Evolutionary conservation across 2,113 vertebrate species (phyloP), one percentile per base, ranked within the genome.

Genomic region (Gallinago paraguaiae): DNA sequence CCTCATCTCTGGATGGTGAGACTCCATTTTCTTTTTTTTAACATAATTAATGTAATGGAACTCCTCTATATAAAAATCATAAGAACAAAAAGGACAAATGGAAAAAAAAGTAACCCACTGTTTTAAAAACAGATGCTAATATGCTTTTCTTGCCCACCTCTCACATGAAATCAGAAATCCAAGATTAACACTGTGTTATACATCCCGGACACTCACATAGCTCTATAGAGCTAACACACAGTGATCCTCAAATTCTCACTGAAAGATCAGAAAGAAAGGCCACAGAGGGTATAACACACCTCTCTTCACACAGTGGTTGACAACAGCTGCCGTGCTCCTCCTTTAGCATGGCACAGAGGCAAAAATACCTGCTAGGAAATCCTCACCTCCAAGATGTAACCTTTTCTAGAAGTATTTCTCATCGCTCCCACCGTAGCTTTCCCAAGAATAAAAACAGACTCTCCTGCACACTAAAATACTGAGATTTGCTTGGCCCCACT

Each of bases 401-500:
- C 15, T 63, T 82, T 80, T 67, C 71, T 74, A 27, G 25, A 79
- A 88, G 6, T 0, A 3, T 27, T 92, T 67, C 24, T 45, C 31
- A 67, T 30, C 4, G 0, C 18, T 57, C 35, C 65, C 35, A 79
- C 5, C 0, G 0, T 1, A 84, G 39, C 19, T 59, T 85, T 82
- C 45, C 39, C 43, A 76, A 75, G 23, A 11, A 39, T 3, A 51
- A 2, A 24, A 22, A 75, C 2, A 75, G 27, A 79, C 9, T 31
- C 17, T 54, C n/a, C 31, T 33, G 37, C 24, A 83, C 33, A 25
- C 8, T 23, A 33, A 76, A 56, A 39, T 9, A 30, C 4, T 63
- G 76, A 78, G n/a, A 50, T 50, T 23, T 5, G 6, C 53, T 16
- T 74, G n/a, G n/a, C 45, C 22, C 27, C 4, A 20, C 7, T 57